Base-by-base conservation (phyloP, 2,888 invertebrate genomes). In the Poecilobothrus nobilitatus region DNA sequence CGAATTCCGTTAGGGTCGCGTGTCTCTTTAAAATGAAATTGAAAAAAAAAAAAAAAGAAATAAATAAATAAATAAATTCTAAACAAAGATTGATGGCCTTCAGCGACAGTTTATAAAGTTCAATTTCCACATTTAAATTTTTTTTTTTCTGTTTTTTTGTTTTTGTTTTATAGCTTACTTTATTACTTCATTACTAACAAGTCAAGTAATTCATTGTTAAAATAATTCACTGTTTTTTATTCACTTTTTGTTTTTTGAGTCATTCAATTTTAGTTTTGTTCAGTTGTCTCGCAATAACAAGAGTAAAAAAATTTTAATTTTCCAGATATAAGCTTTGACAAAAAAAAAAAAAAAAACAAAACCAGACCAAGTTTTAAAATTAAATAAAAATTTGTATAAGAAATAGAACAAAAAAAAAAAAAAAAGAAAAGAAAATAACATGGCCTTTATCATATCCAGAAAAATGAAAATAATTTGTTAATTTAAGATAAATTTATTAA, bases 71-170 rank as follows among this genome's bases (percentile, higher is more conserved):
- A 34, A 5, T 37, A 27, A 41, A 41, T 53, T 53, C 53, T 53
- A 53, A 53, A 53, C 53, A 53, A 18, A 53, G 53, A 53, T 53
- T 53, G 53, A 53, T 53, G 53, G 53, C 53, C 53, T 53, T 53
- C 53, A 53, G 18, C 53, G 53, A 9, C 15, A 53, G 53, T 53
- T 53, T 53, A 53, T 5, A 37, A 37, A 37, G 37, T 37, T 37
- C 37, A 37, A 37, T 37, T 37, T 37, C 37, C 2, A 12, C 37
- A 37, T 37, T 37, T 37, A 37, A 10, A 37, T 27, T 27, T 27
- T 27, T 27, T 27, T 4, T 27, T 27, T 27, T 2, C 5, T 5
- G 5, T 2, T 27, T 27, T 27, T 4, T 27, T 27, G 2, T 27
- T 27, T 27, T 27, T 27, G 2, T 27, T 53, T n/a, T 53, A 18